Percentiles rank a stretch among this genome's conserved stretches.
phyloP scores from a whole-genome alignment of 2,888 invertebrate species.

The Ochropleura leucogaster region DNA sequence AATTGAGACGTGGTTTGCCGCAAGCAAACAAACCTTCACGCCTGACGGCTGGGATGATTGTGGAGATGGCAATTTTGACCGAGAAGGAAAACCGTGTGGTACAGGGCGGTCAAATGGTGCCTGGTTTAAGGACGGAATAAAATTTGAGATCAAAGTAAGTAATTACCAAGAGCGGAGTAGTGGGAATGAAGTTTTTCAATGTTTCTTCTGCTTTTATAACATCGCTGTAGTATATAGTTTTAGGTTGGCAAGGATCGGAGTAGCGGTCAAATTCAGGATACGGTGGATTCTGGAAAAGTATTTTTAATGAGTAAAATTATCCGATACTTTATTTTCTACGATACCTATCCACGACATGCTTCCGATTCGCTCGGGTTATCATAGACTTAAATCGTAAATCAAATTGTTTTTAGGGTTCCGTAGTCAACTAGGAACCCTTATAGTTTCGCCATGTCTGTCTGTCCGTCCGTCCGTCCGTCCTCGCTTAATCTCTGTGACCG shows the following conservation, averaged over 20 bases:
- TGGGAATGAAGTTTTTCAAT: slow-evolving; percentile 88
- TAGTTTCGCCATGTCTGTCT: too few relatives aligned
- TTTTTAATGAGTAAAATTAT: neutral
- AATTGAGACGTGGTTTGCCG: too few relatives aligned
- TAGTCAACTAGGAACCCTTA: too few relatives aligned
- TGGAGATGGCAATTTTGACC: too few relatives aligned
- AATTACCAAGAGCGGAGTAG: slow-evolving; percentile 72
- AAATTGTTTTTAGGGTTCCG: too few relatives aligned
- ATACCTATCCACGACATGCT: neutral
- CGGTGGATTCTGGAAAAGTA: slow-evolving; percentile 66
- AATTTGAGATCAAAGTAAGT: neutral
- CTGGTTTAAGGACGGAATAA: neutral
- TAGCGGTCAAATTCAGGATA: slow-evolving; percentile 69
- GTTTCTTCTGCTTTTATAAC: slow-evolving; percentile 91
- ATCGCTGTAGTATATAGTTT: slow-evolving; percentile 87
- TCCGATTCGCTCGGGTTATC: neutral
- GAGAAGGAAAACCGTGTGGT: too few relatives aligned
- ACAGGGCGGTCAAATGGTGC: neutral
- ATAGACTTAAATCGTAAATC: neutral
- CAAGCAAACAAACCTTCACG: too few relatives aligned
- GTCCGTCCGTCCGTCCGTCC: too few relatives aligned
- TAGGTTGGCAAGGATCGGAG: slow-evolving; percentile 77
- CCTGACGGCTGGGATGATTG: too few relatives aligned
- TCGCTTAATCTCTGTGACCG: too few relatives aligned
- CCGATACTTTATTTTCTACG: neutral